Base-by-base conservation (phyloP, 2,113 vertebrate genomes). In the Noctilio leporinus region DNA sequence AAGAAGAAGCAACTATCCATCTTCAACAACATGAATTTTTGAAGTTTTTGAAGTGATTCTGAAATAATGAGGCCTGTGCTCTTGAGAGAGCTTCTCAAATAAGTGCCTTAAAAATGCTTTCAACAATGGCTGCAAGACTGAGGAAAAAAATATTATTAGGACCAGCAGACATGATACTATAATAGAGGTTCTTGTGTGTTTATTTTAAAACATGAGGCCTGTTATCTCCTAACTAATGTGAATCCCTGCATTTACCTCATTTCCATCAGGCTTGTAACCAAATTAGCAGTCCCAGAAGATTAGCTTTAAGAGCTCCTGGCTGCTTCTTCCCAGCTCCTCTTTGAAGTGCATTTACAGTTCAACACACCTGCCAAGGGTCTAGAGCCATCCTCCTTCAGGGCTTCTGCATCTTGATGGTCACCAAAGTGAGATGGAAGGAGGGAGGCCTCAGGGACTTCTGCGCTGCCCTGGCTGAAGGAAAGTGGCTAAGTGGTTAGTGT, bases 1-100 rank as follows among this genome's bases (percentile, higher is more conserved):
- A 77, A 24, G 51, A 16, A 11, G 16, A 30, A 59, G 57, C 2
- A 49, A n/a, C 62, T 7, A 43, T 20, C 30, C 22, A 45, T 76
- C 47, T 89, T 70, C 82, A 55, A 20, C 19, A 35, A 38, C 20
- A 51, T n/a, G 59, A 38, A 8, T 14, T 33, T 83, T 33, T 91
- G 28, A 10, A 64, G 11, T 40, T 95, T 94, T 82, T 70, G 12
- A 77, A 86, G 55, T 82, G 67, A 87, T 90, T 94, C n/a, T 59
- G 85, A 38, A 40, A 86, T 59, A 67, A 80, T 16, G 20, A 64
- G 55, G 15, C 33, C 28, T 10, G 14, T 7, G 9, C 55, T 64
- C 43, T 75, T 72, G 22, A 90, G 30, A 92, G 38, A 85, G 86
- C 22, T 38, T 84, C 24, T 84, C 70, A 93, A 55, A 33, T 76